Conservation (phyloP, 2,888 invertebrate species). For the Pegoplata infirma region DNA sequence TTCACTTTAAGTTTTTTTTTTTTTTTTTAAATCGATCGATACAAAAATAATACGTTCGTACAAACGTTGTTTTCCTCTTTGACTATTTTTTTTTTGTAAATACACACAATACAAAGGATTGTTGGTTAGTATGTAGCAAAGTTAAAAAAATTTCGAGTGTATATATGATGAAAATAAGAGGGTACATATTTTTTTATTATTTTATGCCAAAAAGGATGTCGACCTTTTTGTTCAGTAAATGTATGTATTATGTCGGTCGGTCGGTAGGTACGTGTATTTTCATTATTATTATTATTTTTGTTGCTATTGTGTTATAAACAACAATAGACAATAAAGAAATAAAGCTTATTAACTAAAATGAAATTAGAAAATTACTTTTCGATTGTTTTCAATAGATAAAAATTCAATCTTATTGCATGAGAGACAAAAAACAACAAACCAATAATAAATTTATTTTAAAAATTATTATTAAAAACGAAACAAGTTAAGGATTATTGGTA, state of each 20-base stretch:
- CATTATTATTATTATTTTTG: background rate
- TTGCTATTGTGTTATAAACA: conserved; percentile 24
- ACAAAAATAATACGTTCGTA: background rate
- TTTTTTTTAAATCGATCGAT: conserved; percentile 11
- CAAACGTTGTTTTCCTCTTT: background rate
- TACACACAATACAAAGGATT: conserved; percentile 23
- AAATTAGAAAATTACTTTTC: conserved; percentile 50
- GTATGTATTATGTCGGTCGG: too few species aligned
- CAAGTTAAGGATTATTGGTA: background rate
- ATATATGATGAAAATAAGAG: background rate
- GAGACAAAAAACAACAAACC: background rate
- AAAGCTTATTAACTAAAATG: conserved; percentile 52
- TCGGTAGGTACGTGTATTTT: background rate
- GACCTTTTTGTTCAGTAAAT: conserved; percentile 38
- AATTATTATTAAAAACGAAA: background rate
- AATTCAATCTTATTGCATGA: conserved; percentile 4
- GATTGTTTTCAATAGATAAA: conserved; percentile 47
- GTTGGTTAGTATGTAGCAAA: conserved; percentile 32
- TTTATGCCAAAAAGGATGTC: conserved; percentile 43
- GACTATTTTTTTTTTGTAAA: background rate
- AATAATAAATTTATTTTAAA: background rate
- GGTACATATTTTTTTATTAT: too few species aligned
- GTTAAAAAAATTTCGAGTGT: conserved; percentile 18
- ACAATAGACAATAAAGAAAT: conserved; percentile 21
- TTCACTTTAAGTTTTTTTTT: conserved; percentile 2